Percentiles rank a stretch among this genome's conserved stretches.
Conservation (phyloP, 2,888 invertebrate genomes). For the Aelia acuminata region DNA sequence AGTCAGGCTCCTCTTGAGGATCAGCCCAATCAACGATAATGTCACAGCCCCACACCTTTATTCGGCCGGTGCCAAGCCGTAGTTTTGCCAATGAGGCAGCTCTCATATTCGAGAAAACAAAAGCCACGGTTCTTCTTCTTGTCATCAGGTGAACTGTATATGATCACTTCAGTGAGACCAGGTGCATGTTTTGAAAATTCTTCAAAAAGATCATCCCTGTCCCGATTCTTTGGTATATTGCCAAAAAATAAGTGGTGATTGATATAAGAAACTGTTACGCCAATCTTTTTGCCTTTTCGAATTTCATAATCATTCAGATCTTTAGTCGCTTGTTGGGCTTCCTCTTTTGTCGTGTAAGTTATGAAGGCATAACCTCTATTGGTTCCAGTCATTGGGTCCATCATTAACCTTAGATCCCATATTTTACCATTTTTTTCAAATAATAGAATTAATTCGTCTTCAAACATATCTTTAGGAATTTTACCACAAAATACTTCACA, state of each 20-base stretch:
- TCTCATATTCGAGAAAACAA: conserved; percentile 99
- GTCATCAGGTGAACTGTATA: conserved; percentile 99
- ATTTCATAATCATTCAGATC: conserved; percentile 95
- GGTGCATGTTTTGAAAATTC: conserved; percentile 99
- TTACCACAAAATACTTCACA: conserved; percentile 99
- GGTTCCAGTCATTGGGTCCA: conserved; percentile 99
- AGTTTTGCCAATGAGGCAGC: conserved; percentile 98
- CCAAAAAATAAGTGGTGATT: conserved; percentile 99
- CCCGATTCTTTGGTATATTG: conserved; percentile 99
- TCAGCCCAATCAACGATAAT: conserved; percentile 99
- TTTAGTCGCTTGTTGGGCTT: conserved; percentile 93
- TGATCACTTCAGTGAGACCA: conserved; percentile 98
- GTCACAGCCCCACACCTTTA: conserved; percentile 99
- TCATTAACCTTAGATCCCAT: conserved; percentile 99
- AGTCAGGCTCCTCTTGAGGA: conserved; percentile 99
- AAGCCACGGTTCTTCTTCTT: conserved; percentile 99
- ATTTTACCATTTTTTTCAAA: conserved; percentile 98
- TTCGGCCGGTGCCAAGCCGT: conserved; percentile 92
- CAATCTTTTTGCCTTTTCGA: conserved; percentile 99
- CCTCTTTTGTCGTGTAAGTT: conserved; percentile 93
- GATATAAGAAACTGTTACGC: conserved; percentile 99
- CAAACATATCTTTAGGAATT: conserved; percentile 99
- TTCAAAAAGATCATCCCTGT: conserved; percentile 98
- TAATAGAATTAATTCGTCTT: conserved; percentile 97
- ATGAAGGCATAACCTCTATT: conserved; percentile 99